A percentile compares a stretch with the other conserved stretches of the same genome.
Conservation (phyloP, 2,113 vertebrate genomes). For the Galemys pyrenaicus region DNA sequence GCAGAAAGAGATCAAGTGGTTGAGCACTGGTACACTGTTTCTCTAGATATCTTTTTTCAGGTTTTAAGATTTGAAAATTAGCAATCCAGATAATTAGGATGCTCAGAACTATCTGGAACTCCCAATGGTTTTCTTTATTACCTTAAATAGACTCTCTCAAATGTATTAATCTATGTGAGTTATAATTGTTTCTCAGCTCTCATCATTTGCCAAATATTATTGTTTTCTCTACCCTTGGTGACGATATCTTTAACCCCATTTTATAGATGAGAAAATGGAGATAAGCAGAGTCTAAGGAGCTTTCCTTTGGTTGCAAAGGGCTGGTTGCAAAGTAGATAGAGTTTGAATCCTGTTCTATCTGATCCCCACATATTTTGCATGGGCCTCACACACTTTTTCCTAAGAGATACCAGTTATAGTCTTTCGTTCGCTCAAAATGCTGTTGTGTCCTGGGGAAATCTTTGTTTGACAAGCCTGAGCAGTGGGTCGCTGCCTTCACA, state of each 20-base stretch:
- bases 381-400: background rate
- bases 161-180: background rate
- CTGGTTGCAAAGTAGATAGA: background rate
- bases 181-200: background rate
- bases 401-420: background rate
- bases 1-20: background rate
- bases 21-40: background rate
- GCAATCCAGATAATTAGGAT: background rate
- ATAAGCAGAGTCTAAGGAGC: background rate
- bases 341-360: background rate
- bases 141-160: background rate
- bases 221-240: background rate
- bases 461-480: background rate
- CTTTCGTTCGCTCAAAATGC: background rate
- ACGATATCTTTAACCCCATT: background rate
- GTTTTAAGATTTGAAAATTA: background rate
- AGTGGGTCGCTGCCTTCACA: background rate
- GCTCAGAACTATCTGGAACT: background rate
- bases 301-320: background rate
- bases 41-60: background rate
- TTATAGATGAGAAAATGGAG: background rate
- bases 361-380: background rate
- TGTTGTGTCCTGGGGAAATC: background rate
- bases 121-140: background rate
- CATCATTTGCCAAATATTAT: background rate